These are phyloP conservation scores for Eubasilissa splendida DNA, from an alignment of 2,888 invertebrate species.

Conservation along the genomic window DNA sequence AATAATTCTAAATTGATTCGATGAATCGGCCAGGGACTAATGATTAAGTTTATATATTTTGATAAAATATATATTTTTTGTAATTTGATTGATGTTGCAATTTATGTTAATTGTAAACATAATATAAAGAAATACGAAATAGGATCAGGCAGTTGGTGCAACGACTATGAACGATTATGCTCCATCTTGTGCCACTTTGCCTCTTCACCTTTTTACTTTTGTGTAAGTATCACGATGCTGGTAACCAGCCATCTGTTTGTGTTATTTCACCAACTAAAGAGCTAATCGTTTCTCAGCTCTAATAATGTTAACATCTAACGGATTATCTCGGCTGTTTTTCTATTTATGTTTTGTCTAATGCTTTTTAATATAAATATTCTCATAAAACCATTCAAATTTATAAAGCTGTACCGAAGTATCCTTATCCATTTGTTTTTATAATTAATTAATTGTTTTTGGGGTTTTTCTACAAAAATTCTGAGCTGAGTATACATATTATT, in stretches of 20 bases:
- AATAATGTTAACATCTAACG: slow-evolving; percentile 18
- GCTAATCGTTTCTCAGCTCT: slow-evolving; percentile 25
- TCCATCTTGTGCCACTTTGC: slow-evolving; percentile 44
- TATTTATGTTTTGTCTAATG: slow-evolving; percentile 20
- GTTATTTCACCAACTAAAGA: slow-evolving; percentile 16
- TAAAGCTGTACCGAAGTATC: too few relatives aligned
- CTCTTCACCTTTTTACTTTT: slow-evolving; percentile 47
- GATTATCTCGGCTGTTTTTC: slow-evolving; percentile 6
- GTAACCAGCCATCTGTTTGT: slow-evolving; percentile 6
- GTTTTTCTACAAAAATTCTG: too few relatives aligned
- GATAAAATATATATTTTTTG: too few relatives aligned
- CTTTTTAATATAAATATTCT: slow-evolving; percentile 10
- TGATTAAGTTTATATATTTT: too few relatives aligned
- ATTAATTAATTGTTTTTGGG: too few relatives aligned
- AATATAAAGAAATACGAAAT: slow-evolving; percentile 27
- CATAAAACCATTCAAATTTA: too few relatives aligned
- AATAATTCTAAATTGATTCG: too few relatives aligned
- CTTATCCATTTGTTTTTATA: too few relatives aligned
- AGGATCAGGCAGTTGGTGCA: slow-evolving; percentile 46
- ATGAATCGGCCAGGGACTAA: too few relatives aligned
- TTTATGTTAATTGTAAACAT: background rate
- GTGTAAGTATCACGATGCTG: slow-evolving; percentile 45
- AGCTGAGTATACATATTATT: too few relatives aligned
- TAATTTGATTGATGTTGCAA: too few relatives aligned
- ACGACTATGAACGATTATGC: slow-evolving; percentile 31